These are phyloP conservation scores for Exephanes ischioxanthus DNA, from an alignment of 2,888 invertebrate genomes.

Conservation along the genomic window DNA sequence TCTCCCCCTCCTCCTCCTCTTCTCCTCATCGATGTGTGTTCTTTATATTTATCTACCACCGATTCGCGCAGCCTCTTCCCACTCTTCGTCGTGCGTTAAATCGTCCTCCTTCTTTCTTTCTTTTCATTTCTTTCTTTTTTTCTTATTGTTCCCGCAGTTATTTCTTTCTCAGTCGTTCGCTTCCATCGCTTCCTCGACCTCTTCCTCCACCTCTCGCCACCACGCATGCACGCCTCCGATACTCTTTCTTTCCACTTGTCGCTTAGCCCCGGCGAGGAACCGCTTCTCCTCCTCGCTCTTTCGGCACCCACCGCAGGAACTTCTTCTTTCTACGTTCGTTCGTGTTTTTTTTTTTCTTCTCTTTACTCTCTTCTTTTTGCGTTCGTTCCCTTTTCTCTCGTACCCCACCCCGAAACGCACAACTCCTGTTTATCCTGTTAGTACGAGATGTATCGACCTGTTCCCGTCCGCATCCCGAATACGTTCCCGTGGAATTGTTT, in stretches of 20 bases:
- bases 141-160: neutral
- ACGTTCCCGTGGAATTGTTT: slow-evolving; percentile 82
- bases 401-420: slow-evolving; percentile 60
- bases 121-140: slow-evolving; percentile 17
- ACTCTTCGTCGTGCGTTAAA: slow-evolving; percentile 30
- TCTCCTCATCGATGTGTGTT: slow-evolving; percentile 33
- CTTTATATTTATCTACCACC: slow-evolving; percentile 41
- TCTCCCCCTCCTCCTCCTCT: slow-evolving; percentile 6
- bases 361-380: slow-evolving; percentile 24
- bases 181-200: slow-evolving; percentile 26
- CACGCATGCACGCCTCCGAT: slow-evolving; percentile 7
- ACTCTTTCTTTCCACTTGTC: slow-evolving; percentile 47
- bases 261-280: slow-evolving; percentile 22
- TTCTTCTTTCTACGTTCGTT: slow-evolving; percentile 10
- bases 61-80: slow-evolving; percentile 40
- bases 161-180: slow-evolving; percentile 26
- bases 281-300: slow-evolving; percentile 13
- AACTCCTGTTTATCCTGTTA: slow-evolving; percentile 84
- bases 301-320: neutral
- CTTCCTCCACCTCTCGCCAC: slow-evolving; percentile 44
- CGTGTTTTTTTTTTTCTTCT: neutral
- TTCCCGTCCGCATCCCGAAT: slow-evolving; percentile 80
- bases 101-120: neutral
- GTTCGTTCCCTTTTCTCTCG: slow-evolving; percentile 25
- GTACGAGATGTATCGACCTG: slow-evolving; percentile 85